A percentile compares a stretch with the other conserved stretches of the same genome.
phyloP scores from a whole-genome alignment of 2,888 invertebrate species.

The Coleophora flavipennella region DNA sequence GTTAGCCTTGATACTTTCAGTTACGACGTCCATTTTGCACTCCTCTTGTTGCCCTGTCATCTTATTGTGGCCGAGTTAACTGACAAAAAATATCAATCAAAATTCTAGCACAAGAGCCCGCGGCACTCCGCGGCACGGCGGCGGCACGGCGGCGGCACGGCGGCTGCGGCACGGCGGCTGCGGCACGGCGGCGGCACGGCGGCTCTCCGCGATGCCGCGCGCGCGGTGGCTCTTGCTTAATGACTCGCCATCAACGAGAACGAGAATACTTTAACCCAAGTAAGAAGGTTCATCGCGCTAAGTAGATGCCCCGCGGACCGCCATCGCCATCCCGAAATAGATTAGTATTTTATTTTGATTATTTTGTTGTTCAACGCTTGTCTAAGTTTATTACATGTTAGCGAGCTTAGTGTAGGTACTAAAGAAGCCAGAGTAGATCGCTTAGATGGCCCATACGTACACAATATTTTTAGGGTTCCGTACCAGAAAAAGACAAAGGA shows the following conservation, averaged over 20 bases:
- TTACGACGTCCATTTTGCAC: conserved; percentile 67
- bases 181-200: conserved; percentile 1
- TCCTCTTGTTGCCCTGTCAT: conserved; percentile 68
- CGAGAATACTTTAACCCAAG: conserved; percentile 40
- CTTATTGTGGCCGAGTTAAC: conserved; percentile 68
- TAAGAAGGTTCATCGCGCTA: conserved; percentile 23
- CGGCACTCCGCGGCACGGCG: conserved; percentile 48
- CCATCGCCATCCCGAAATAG: not conserved
- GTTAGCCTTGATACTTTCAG: conserved; percentile 71
- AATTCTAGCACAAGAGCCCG: conserved; percentile 70
- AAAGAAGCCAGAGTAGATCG: no score
- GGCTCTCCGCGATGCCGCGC: no score
- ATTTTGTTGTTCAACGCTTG: no score
- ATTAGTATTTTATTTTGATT: not conserved
- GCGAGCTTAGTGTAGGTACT: no score
- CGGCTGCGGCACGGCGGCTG: no score
- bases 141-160: no score
- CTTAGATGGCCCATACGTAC: no score
- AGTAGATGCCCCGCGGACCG: not conserved
- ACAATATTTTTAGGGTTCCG: no score
- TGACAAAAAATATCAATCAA: conserved; percentile 73
- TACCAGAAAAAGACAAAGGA: no score
- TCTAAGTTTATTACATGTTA: no score
- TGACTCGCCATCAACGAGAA: conserved; percentile 32
- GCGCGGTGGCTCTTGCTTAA: conserved; percentile 48